Percentiles rank a stretch among this genome's conserved stretches.
Evolutionary conservation across 2,888 invertebrate species (phyloP).

Genomic region (Melanophora roralis): DNA sequence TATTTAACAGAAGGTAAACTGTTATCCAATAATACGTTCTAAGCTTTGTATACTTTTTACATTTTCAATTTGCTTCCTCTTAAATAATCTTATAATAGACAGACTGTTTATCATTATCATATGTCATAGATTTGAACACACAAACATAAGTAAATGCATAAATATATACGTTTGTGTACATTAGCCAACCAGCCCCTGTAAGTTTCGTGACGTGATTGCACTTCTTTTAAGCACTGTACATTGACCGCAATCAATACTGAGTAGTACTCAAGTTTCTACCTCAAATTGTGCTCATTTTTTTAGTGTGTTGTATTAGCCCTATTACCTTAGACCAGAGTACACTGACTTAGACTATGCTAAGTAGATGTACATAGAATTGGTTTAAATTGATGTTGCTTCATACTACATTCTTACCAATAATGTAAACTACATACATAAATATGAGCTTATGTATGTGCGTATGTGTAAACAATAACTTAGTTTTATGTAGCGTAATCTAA

Average conservation of each 20-base stretch:
- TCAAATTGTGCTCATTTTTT: slow-evolving; percentile 58
- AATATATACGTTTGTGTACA: background rate
- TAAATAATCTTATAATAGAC: background rate
- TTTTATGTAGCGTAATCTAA: slow-evolving; percentile 68
- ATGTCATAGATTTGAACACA: too few species aligned
- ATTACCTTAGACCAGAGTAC: slow-evolving; percentile 4
- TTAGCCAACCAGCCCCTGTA: too few species aligned
- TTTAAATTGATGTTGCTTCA: slow-evolving; percentile 5
- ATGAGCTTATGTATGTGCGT: background rate
- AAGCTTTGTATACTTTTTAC: background rate
- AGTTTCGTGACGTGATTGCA: background rate
- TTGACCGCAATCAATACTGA: slow-evolving; percentile 57
- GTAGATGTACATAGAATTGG: slow-evolving; percentile 9
- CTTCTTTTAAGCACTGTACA: slow-evolving; percentile 26
- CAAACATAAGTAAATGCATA: too few species aligned
- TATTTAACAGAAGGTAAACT: too few species aligned
- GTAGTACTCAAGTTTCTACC: slow-evolving; percentile 64
- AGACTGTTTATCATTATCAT: background rate
- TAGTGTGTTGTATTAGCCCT: slow-evolving; percentile 11
- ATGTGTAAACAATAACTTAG: background rate
- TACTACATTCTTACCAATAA: too few species aligned
- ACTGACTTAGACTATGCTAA: too few species aligned
- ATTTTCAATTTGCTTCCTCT: background rate
- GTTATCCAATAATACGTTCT: background rate
- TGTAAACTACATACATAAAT: slow-evolving; percentile 10